phyloP scores from a whole-genome alignment of 1,140 invertebrate species.

The Euura saliciscinereae region DNA sequence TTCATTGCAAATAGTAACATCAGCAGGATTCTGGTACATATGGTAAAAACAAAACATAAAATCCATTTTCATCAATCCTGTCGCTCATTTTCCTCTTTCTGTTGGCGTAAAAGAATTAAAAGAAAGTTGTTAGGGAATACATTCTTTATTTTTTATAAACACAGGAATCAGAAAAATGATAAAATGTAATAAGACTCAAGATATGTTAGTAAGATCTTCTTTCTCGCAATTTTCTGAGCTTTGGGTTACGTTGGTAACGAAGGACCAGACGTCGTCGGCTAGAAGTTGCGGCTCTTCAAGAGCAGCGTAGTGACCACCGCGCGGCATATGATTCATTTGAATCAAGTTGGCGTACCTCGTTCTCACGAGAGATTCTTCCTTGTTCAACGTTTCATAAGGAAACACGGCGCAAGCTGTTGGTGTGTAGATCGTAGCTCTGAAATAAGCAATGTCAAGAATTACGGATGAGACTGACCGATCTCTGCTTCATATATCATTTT shows the following conservation, averaged over 20 bases:
- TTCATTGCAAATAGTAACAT: no score
- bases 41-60: no score
- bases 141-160: no score
- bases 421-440: slow-evolving; percentile 66
- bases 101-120: no score
- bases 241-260: slow-evolving; percentile 47
- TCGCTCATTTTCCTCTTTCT: no score
- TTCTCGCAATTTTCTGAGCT: slow-evolving; percentile 17
- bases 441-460: slow-evolving; percentile 26
- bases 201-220: neutral
- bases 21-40: no score
- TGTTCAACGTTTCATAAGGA: slow-evolving; percentile 65
- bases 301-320: slow-evolving; percentile 87
- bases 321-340: slow-evolving; percentile 63
- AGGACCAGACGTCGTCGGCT: slow-evolving; percentile 67
- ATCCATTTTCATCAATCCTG: no score
- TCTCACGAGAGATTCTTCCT: slow-evolving; percentile 65
- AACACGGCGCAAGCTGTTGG: slow-evolving; percentile 72
- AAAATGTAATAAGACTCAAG: no score
- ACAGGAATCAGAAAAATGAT: no score
- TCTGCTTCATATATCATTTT: neutral
- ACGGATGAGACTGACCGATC: neutral
- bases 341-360: slow-evolving; percentile 70
- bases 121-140: no score
- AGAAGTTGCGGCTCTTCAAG: slow-evolving; percentile 77